Conservation (phyloP, 2,888 invertebrate genomes). For the Drosophila nr. perissopoda region DNA sequence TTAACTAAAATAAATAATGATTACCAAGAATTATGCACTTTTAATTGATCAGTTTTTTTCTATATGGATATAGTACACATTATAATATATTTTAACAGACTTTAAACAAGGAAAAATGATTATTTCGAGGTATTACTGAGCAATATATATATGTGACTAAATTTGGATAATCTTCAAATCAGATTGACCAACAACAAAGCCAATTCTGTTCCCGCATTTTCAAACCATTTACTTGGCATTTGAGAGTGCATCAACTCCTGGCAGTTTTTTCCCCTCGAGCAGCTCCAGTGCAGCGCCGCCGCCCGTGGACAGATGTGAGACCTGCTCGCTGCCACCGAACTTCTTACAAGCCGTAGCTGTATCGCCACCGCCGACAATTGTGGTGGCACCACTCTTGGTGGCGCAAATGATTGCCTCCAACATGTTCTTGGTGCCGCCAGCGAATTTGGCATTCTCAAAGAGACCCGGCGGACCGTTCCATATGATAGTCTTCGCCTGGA, state of each 20-base stretch:
- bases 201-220: not conserved
- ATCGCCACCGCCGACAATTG: conserved; percentile 98
- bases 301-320: conserved; percentile 97
- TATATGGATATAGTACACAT: not conserved
- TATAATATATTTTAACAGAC: not conserved
- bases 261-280: conserved; percentile 94
- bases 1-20: conserved; percentile 32
- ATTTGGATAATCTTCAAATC: not conserved
- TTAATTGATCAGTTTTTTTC: not conserved
- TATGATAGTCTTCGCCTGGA: conserved; percentile 96
- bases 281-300: conserved; percentile 96
- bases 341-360: conserved; percentile 98
- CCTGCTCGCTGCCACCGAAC: conserved; percentile 93
- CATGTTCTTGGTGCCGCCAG: conserved; percentile 94
- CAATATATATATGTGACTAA: not conserved
- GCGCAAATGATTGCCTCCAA: conserved; percentile 97
- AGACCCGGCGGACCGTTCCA: conserved; percentile 99
- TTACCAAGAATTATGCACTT: not conserved
- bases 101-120: too few relatives aligned
- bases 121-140: not conserved
- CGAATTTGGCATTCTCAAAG: conserved; percentile 97
- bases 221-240: conserved; percentile 53
- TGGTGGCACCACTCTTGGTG: conserved; percentile 92
- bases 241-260: conserved; percentile 92
- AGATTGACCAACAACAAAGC: not conserved